These are phyloP conservation scores for Thermophis baileyi DNA, from an alignment of 2,113 vertebrate genomes.

Conservation along the genomic window DNA sequence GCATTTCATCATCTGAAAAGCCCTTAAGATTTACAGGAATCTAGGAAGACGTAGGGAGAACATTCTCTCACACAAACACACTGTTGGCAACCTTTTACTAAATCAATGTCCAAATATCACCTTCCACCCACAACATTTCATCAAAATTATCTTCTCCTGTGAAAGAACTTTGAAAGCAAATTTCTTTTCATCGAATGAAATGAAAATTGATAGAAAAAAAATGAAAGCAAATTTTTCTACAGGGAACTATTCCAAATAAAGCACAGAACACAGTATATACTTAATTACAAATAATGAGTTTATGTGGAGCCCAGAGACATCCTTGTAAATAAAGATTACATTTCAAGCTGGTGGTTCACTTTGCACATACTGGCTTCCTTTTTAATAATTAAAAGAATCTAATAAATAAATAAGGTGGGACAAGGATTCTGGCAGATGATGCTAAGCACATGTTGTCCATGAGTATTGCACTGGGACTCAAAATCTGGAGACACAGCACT, in stretches of 20 bases:
- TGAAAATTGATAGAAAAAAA: background rate
- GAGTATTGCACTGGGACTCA: background rate
- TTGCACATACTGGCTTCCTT: background rate
- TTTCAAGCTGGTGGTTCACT: background rate
- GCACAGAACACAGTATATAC: background rate
- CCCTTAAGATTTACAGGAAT: background rate
- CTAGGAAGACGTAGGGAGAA: background rate
- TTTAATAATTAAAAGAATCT: background rate
- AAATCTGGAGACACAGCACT: background rate
- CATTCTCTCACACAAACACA: background rate
- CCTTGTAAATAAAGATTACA: background rate
- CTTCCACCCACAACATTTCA: background rate
- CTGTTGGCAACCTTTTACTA: background rate
- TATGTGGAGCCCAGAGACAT: background rate
- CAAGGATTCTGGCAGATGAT: background rate
- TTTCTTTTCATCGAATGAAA: background rate
- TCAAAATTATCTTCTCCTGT: background rate
- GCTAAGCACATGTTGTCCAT: background rate
- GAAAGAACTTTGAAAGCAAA: background rate
- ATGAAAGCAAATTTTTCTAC: background rate
- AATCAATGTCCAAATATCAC: background rate
- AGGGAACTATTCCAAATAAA: background rate
- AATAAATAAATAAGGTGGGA: background rate
- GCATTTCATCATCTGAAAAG: background rate
- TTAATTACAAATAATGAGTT: background rate